Evolutionary conservation across 2,888 invertebrate species (phyloP).

Genomic region (Dioctria linearis): DNA sequence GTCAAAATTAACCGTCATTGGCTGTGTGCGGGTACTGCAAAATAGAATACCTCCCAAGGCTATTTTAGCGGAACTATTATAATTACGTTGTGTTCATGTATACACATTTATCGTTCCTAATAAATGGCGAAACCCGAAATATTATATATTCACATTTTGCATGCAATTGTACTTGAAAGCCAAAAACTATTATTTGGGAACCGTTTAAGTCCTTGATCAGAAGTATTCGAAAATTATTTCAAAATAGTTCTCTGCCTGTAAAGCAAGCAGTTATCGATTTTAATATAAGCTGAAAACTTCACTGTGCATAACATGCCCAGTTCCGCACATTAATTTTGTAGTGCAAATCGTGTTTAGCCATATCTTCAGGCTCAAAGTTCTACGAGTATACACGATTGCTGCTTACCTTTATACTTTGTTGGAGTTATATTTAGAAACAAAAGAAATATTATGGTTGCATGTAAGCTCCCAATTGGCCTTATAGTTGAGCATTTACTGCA

Average conservation of each 20-base stretch:
- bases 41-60: too few relatives aligned
- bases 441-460: slow-evolving; percentile 37
- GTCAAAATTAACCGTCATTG: too few relatives aligned
- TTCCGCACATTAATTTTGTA: background rate
- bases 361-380: background rate
- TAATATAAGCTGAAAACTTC: slow-evolving; percentile 19
- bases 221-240: slow-evolving; percentile 21
- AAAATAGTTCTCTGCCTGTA: background rate
- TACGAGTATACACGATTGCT: background rate
- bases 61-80: too few relatives aligned
- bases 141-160: background rate
- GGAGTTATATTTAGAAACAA: background rate
- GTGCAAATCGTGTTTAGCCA: background rate
- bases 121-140: too few relatives aligned
- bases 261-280: slow-evolving; percentile 22
- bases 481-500: slow-evolving; percentile 34
- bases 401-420: background rate
- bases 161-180: background rate
- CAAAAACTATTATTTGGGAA: background rate
- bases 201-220: background rate
- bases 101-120: too few relatives aligned
- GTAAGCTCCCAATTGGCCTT: slow-evolving; percentile 13
- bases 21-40: too few relatives aligned
- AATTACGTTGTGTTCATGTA: too few relatives aligned
- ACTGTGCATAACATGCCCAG: slow-evolving; percentile 1